Evolutionary conservation across 1,140 invertebrate genomes (phyloP), one percentile per base, ranked within the genome.

Genomic region (Nymphalis io): DNA sequence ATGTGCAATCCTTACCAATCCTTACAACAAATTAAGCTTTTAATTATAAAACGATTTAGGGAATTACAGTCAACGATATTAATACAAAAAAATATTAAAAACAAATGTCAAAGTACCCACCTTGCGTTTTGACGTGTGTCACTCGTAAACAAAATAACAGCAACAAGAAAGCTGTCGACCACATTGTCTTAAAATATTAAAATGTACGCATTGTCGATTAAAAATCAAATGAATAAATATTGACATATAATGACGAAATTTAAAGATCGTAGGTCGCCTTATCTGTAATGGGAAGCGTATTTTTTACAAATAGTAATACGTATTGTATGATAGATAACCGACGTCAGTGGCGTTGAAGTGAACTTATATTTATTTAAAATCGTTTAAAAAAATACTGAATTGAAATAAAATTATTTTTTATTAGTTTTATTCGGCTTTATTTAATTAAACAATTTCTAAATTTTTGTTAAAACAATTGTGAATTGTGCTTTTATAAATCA

Each of bases 191-290:
- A 8, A 27, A 8, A 27, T 6, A 53, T 27, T 53, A 23, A 15
- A 27, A 53, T 15, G 51, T 53, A 20, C 13, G 23, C 23, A 27
- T 27, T 33, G 27, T 27, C 21, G 4, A 27, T n/a, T 27, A 4
- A 18, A 23, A 20, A 15, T 55, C 20, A 27, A 27, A 8, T 53
- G n/a, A 13, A 15, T 21, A 53, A 21, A 53, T 10, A 27, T 27
- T 21, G n/a, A 27, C 15, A 55, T n/a, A 21, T 2, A 23, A 16
- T 55, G 51, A 23, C 13, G 21, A 55, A 55, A 48, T 27, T 16
- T 5, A 3, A 33, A 48, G 60, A 20, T 61, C 60, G 48, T 13
- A 48, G 38, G 57, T 57, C 23, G 21, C 13, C 53, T 59, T 59
- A 59, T 59, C 57, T 59, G n/a, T 16, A 39, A 44, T 44, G 40